phyloP scores from a whole-genome alignment of 2,888 invertebrate species.

The Nezara viridula region DNA sequence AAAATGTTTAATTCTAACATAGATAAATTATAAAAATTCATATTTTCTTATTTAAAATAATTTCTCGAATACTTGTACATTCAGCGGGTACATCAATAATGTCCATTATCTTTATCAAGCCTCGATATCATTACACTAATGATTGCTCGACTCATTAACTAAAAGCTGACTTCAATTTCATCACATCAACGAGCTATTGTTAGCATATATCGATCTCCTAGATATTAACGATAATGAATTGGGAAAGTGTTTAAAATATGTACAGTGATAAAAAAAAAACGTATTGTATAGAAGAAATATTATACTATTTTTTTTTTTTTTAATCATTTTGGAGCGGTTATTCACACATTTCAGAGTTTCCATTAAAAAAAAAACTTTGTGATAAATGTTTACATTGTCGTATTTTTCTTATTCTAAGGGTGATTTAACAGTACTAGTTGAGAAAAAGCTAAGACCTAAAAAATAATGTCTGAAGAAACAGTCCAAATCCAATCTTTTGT shows the following conservation, averaged over 20 bases:
- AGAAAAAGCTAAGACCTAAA: too few species aligned
- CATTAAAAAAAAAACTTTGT: too few species aligned
- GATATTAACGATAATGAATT: not conserved
- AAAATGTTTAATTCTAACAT: not conserved
- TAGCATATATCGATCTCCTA: not conserved
- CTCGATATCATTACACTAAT: not conserved
- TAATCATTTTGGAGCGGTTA: too few species aligned
- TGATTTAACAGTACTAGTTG: too few species aligned
- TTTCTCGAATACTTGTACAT: not conserved
- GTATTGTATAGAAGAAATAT: too few species aligned
- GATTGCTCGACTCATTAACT: conserved; percentile 16
- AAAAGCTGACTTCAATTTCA: conserved; percentile 1
- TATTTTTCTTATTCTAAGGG: too few species aligned
- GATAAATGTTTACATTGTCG: too few species aligned
- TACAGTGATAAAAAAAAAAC: too few species aligned
- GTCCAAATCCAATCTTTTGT: too few species aligned
- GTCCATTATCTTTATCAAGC: not conserved
- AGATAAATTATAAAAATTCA: not conserved
- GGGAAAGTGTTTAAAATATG: not conserved
- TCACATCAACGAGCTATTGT: not conserved
- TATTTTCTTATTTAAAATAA: not conserved
- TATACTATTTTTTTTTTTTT: too few species aligned
- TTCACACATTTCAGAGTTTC: too few species aligned
- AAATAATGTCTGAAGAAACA: too few species aligned
- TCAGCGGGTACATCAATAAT: not conserved